Evolutionary conservation across 2,888 invertebrate genomes (phyloP).

Genomic region (Molanna angustata): DNA sequence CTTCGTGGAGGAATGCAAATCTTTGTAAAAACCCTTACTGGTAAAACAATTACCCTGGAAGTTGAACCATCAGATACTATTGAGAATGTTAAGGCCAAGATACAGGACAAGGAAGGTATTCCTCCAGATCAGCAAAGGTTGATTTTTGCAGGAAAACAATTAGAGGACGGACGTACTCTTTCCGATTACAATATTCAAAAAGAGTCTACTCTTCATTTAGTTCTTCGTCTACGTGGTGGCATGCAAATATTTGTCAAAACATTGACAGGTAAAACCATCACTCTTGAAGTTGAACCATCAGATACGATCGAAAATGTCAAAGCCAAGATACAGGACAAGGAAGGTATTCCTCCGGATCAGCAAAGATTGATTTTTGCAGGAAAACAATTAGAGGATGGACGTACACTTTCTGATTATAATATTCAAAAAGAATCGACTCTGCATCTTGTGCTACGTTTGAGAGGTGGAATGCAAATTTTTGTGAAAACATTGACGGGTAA

Average conservation of each 20-base stretch:
- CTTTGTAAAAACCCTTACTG: constrained; percentile 57
- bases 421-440: constrained; percentile 62
- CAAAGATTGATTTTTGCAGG: constrained; percentile 63
- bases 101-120: constrained; percentile 55
- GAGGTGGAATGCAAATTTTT: constrained; percentile 44
- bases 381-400: constrained; percentile 65
- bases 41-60: constrained; percentile 56
- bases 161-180: constrained; percentile 57
- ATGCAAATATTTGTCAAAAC: constrained; percentile 64
- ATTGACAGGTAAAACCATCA: constrained; percentile 59
- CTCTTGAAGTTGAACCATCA: constrained; percentile 56
- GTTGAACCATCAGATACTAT: constrained; percentile 59
- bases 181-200: constrained; percentile 61
- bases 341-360: constrained; percentile 57
- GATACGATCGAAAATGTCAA: constrained; percentile 63
- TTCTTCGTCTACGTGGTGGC: constrained; percentile 58
- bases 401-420: constrained; percentile 64
- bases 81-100: constrained; percentile 56
- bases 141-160: constrained; percentile 57
- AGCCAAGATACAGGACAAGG: constrained; percentile 54
- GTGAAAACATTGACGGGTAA: constrained; percentile 22
- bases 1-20: constrained; percentile 86
- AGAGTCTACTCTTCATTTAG: constrained; percentile 53
- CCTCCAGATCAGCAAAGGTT: constrained; percentile 56
- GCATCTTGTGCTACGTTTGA: constrained; percentile 56